Base-by-base conservation (phyloP, 2,888 invertebrate species). In the Calameuta filiformis region DNA sequence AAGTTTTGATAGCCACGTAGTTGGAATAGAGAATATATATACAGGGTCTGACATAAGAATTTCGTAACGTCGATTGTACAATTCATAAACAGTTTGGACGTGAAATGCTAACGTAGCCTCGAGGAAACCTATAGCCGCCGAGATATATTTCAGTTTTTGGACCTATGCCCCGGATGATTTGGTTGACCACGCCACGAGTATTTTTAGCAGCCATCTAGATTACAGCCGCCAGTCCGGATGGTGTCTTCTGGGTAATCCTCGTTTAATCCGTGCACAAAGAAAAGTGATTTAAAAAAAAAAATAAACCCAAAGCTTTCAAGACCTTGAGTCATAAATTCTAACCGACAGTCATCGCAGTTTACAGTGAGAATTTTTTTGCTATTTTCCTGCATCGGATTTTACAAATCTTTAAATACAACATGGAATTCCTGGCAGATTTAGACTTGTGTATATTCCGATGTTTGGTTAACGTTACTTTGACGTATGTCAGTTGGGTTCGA, bases 121-220 rank as follows among this genome's bases (percentile, higher is more conserved):
- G 71, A 34, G 15, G 23, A 56, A 56, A 23, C 0, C 71, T 34
- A 34, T 71, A 81, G 81, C 81, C 75, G 69, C 73, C 79, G 81
- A 74, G 75, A 81, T 81, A 85, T 88, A 87, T 85, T 86, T 85
- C 84, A 87, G 83, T 88, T 87, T 87, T 87, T 86, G 85, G 84
- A 88, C 82, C 86, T 85, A 85, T 83, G 87, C 84, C 89, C 87
- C 85, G 86, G 85, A 89, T 89, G 87, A 90, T 90, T 89, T 83
- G 86, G 86, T 86, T 84, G 87, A 85, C 86, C 88, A 87, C 86
- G 87, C 85, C 87, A 86, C 79, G 85, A 81, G 81, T 91, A 91
- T 90, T 90, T 88, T 90, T 91, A 90, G 90, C 85, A 84, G 84
- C 80, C 85, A 86, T 88, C 87, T 88, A 89, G 86, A 89, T 88